Base-by-base conservation (phyloP, 2,888 invertebrate species). In the Gortyna flavago region DNA sequence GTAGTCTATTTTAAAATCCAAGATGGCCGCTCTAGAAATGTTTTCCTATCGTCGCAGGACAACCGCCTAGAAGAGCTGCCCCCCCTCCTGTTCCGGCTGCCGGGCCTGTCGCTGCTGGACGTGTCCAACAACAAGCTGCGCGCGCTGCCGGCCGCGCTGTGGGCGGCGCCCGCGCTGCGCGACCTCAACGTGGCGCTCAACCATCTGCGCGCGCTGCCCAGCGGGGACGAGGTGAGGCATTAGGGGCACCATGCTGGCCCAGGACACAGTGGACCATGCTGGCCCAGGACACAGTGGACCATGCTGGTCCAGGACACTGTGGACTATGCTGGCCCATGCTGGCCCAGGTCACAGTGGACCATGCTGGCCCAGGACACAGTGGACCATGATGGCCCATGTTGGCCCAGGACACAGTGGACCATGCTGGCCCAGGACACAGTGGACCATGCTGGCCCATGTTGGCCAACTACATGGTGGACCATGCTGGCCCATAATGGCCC, bases 61-160 rank as follows among this genome's bases (percentile, higher is more conserved):
- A 99, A 99, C 94, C 97, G 99, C 5, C 95, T 99, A 57, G 98
- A 98, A 85, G 97, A 97, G 73, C 94, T 99, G 21, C 99, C 99
- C 0, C 97, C 98, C 5, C 98, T 98, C 74, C 95, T 99, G 48
- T 99, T 99, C 96, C 97, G 97, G 9, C 97, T 99, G 73, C 98
- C 99, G 0, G 96, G 97, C 0, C 96, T 99, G 61, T 97, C 97
- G 21, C 98, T 98, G 3, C 97, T 99, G 85, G 99, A 99, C 93
- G 97, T 99, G n/a, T 99, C 99, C 0, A 99, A 99, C 95, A 99
- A 99, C 95, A 99, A 99, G 94, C 95, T 99, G 75, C 98, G 98
- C 84, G 95, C 97, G 69, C 95, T 99, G 75, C 99, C 99, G 0
- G 97, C 98, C 77, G 97, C 97, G 84, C 96, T 99, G 96, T 99